phyloP scores from a whole-genome alignment of 2,797 vertebrate species.

The Taeniopygia guttata region DNA sequence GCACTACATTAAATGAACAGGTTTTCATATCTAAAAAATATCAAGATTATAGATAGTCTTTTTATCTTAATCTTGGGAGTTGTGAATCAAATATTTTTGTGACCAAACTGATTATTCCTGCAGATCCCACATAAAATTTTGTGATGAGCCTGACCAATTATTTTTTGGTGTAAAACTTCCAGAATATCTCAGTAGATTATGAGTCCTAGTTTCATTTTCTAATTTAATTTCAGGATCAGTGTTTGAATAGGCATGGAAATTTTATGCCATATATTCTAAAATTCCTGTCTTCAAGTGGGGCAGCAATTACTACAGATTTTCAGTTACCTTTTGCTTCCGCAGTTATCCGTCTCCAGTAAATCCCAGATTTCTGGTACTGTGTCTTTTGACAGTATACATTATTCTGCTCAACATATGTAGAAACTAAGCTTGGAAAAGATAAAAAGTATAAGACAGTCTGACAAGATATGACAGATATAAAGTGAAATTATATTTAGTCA shows the following conservation, averaged over 20 bases:
- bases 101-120: background rate
- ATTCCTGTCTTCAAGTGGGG: background rate
- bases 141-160: background rate
- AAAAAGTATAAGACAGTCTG: background rate
- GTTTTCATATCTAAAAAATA: background rate
- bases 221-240: background rate
- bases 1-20: background rate
- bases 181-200: background rate
- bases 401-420: background rate
- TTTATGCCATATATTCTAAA: background rate
- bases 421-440: background rate
- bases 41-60: background rate
- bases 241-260: background rate
- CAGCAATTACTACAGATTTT: background rate
- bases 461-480: background rate
- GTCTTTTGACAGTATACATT: background rate
- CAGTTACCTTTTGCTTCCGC: background rate
- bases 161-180: background rate
- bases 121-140: background rate
- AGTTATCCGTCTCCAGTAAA: background rate
- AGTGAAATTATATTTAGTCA: background rate
- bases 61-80: background rate
- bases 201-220: background rate
- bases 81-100: background rate
- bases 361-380: background rate